A percentile compares a stretch with the other conserved stretches of the same genome.
Conservation (phyloP, 2,888 invertebrate species). For the Malthinus flaveolus region DNA sequence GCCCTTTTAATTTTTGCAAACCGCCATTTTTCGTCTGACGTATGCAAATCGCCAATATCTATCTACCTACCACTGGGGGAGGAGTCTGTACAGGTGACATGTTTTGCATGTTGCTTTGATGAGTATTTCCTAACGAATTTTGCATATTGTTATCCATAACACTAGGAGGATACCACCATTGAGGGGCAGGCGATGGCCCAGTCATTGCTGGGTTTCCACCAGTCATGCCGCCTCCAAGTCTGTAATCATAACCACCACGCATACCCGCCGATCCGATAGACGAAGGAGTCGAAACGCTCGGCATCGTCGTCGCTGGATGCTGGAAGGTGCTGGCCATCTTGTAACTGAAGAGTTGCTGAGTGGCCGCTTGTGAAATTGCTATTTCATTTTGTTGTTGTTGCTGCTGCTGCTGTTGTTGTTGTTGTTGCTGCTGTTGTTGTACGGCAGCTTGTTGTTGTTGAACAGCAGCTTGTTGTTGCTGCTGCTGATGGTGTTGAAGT, state of each 20-base stretch:
- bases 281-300: constrained; percentile 64
- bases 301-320: constrained; percentile 69
- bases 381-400: constrained; percentile 56
- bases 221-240: constrained; percentile 64
- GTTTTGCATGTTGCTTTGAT: constrained; percentile 43
- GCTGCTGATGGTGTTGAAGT: constrained; percentile 54
- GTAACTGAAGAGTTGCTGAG: constrained; percentile 74
- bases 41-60: constrained; percentile 20
- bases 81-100: constrained; percentile 53
- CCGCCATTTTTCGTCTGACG: constrained; percentile 23
- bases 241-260: constrained; percentile 72
- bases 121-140: constrained; percentile 36
- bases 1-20: not conserved
- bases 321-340: constrained; percentile 87
- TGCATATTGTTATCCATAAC: constrained; percentile 64
- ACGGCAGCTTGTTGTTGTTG: constrained; percentile 49
- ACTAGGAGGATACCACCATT: constrained; percentile 78
- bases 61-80: constrained; percentile 52
- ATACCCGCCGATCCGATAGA: constrained; percentile 59
- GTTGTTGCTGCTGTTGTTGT: constrained; percentile 48
- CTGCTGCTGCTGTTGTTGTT: constrained; percentile 53
- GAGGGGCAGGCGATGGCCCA: constrained; percentile 57
- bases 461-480: constrained; percentile 54
- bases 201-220: constrained; percentile 49
- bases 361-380: constrained; percentile 62